phyloP scores from a whole-genome alignment of 2,888 invertebrate genomes.

The Rhodophaea formosa region DNA sequence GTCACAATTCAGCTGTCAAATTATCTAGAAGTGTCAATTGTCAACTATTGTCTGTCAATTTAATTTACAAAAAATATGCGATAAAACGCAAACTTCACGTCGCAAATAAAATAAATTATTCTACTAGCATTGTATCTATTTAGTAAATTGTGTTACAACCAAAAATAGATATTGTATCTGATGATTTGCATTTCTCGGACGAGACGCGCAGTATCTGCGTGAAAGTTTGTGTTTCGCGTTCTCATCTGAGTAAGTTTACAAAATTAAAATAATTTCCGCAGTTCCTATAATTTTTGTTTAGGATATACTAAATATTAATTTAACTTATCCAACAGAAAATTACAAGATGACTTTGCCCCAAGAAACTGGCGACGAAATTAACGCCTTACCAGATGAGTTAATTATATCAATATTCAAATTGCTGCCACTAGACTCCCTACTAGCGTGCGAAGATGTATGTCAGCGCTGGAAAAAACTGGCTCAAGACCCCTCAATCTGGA shows the following conservation, averaged over 20 bases:
- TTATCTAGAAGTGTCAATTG: not conserved
- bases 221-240: not conserved
- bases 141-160: not conserved
- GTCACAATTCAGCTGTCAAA: too few relatives aligned
- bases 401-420: constrained; percentile 61
- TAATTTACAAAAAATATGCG: not conserved
- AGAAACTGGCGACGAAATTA: constrained; percentile 35
- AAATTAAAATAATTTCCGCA: too few relatives aligned
- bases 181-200: constrained; percentile 17
- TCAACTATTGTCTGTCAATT: not conserved
- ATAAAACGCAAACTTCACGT: not conserved
- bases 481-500: constrained; percentile 59
- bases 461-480: constrained; percentile 60
- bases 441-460: constrained; percentile 62
- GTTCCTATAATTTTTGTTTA: too few relatives aligned
- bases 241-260: not conserved
- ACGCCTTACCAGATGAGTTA: constrained; percentile 65
- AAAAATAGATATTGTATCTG: constrained; percentile 9
- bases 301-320: too few relatives aligned
- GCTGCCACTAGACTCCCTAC: constrained; percentile 55
- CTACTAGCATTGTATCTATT: constrained; percentile 1
- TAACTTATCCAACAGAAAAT: constrained; percentile 16
- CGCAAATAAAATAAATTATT: constrained; percentile 8
- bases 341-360: constrained; percentile 37
- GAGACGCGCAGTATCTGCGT: not conserved